Evolutionary conservation across 64 coral and sea anemone species (phyloP), one percentile per base, ranked within the genome.

Genomic region (Montipora capricornis): DNA sequence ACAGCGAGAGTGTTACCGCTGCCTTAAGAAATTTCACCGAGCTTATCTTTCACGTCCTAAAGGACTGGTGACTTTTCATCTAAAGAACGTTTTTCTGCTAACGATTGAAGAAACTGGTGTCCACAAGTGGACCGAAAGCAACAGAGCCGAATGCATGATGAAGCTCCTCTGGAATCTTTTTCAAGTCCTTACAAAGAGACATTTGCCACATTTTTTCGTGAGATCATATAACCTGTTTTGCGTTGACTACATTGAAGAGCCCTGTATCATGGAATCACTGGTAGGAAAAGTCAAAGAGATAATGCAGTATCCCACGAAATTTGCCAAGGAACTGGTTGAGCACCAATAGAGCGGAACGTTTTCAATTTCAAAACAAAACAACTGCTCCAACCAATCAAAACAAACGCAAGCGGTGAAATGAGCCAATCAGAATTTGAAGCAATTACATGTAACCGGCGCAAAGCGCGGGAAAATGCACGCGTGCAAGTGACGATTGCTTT

Each of bases 1-100:
- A 14, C 92, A 94, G 51, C 87, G 88, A 10, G 68, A 94, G 5
- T 94, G 87, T 16, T 94, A 94, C 78, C 78, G 92, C 11, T 94
- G 92, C 15, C 29, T 94, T 2, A 94, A 94, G 44, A 80, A 75
- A 45, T 89, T 70, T 62, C 68, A 94, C 74, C 87, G 81, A 14
- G 87, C 67, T 1, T 94, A 89, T 68, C 78, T 89, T 4, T 15
- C 14, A 8, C 3, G 13, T 14, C 24, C 57, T 11, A 44, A 64
- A 13, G 29, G 80, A 53, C 74, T 94, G 69, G 87, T 76, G 50
- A 89, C 86, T 47, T 94, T 83, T 61, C 92, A 94, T 44, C 80
- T 94, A 16, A 94, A 94, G 81, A 94, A 87, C 17, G 49, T 94
- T 9, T 71, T 94, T 9, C 49, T 94, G 17, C 73, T 81, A 88